Conservation (phyloP, 2,797 vertebrate species). For the Apogon talboti region DNA sequence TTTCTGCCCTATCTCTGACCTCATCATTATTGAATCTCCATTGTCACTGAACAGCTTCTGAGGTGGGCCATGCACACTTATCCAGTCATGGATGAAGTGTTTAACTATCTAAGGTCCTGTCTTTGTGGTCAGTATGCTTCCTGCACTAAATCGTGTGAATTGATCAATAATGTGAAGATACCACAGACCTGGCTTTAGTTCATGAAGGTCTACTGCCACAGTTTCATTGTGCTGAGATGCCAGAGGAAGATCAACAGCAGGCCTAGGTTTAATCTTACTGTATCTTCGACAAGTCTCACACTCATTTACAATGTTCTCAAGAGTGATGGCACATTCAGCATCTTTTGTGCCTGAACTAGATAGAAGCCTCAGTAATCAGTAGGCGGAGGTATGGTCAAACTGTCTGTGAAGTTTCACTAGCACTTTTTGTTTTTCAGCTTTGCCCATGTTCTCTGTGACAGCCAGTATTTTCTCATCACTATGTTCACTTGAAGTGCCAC, state of each 20-base stretch:
- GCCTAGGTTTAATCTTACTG: slow-evolving; percentile 25
- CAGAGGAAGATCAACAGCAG: slow-evolving; percentile 21
- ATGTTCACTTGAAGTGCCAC: no score
- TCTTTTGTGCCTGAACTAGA: slow-evolving; percentile 2
- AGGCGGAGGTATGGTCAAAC: slow-evolving; percentile 18
- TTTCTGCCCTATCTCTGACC: slow-evolving; percentile 47
- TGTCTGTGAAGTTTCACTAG: slow-evolving; percentile 25
- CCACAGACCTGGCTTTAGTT: slow-evolving; percentile 41
- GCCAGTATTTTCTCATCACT: neutral
- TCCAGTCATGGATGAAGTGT: slow-evolving; percentile 38
- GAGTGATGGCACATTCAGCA: neutral
- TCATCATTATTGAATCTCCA: slow-evolving; percentile 47
- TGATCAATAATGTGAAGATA: slow-evolving; percentile 48
- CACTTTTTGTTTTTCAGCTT: neutral
- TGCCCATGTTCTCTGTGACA: neutral
- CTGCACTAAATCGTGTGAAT: slow-evolving; percentile 36
- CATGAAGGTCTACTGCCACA: slow-evolving; percentile 40
- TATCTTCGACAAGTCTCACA: slow-evolving; percentile 17
- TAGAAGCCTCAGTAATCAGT: neutral
- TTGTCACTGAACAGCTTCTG: slow-evolving; percentile 36
- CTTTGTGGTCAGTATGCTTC: no score
- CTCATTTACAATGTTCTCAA: neutral
- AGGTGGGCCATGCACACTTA: slow-evolving; percentile 39
- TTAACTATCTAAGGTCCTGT: no score
- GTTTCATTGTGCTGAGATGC: slow-evolving; percentile 39